These are phyloP conservation scores for Athalia circularis DNA, from an alignment of 2,888 invertebrate genomes.

Conservation along the genomic window DNA sequence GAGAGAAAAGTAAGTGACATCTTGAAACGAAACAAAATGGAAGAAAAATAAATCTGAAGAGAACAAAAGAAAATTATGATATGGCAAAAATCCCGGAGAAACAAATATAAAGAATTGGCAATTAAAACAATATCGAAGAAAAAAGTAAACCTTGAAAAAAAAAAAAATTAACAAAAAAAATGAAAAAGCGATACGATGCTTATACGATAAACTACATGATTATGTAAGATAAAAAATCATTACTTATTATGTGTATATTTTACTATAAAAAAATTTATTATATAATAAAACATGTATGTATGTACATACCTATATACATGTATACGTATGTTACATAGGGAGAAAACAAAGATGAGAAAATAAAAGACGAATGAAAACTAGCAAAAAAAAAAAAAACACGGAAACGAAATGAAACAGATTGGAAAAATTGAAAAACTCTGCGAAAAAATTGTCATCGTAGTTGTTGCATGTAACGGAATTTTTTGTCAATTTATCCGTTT, in stretches of 20 bases:
- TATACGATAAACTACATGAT: slow-evolving; percentile 60
- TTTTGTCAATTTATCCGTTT: slow-evolving; percentile 57
- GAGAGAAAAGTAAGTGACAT: too few species aligned
- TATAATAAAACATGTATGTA: slow-evolving; percentile 52
- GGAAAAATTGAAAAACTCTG: too few species aligned
- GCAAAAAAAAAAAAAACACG: slow-evolving; percentile 52
- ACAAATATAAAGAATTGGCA: too few species aligned
- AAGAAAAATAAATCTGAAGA: not conserved
- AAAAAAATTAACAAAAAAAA: not conserved
- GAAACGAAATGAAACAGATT: slow-evolving; percentile 55
- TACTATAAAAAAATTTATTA: slow-evolving; percentile 61
- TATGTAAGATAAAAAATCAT: slow-evolving; percentile 62
- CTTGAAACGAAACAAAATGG: too few species aligned
- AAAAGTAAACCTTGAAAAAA: not conserved
- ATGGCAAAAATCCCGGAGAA: not conserved
- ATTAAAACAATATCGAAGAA: not conserved
- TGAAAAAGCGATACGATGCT: not conserved
- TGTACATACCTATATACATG: slow-evolving; percentile 35
- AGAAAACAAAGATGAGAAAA: not conserved
- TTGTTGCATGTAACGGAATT: slow-evolving; percentile 57
- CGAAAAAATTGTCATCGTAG: slow-evolving; percentile 57
- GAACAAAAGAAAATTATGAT: not conserved
- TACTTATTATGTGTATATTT: slow-evolving; percentile 66
- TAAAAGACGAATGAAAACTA: not conserved
- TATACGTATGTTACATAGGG: slow-evolving; percentile 15